Evolutionary conservation across 2,888 invertebrate genomes (phyloP).

Genomic region (Hyppa rectilinea): DNA sequence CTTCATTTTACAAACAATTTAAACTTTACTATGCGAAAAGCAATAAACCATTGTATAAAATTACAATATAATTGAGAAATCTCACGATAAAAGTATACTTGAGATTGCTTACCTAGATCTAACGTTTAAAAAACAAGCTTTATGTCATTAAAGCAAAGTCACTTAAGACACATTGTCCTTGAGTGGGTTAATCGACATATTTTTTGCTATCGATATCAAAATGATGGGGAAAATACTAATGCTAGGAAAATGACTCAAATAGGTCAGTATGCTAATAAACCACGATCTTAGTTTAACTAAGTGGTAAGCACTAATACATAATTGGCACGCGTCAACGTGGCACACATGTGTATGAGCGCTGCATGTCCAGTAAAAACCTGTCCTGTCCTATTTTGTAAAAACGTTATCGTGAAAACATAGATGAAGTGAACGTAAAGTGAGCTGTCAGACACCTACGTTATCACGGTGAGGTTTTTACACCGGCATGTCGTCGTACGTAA

Average conservation of each 20-base stretch:
- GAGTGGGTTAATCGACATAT: slow-evolving; percentile 1
- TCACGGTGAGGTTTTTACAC: too few species aligned
- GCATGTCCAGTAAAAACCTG: too few species aligned
- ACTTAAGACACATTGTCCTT: slow-evolving; percentile 6
- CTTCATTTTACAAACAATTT: slow-evolving; percentile 54
- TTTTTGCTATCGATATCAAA: background rate
- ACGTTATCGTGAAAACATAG: too few species aligned
- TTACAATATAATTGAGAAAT: slow-evolving; percentile 40
- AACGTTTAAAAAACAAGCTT: slow-evolving; percentile 44
- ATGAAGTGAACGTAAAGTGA: too few species aligned
- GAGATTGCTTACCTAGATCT: slow-evolving; percentile 42
- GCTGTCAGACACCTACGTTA: too few species aligned
- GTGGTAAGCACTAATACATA: too few species aligned
- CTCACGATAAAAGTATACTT: slow-evolving; percentile 53
- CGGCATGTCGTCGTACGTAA: too few species aligned
- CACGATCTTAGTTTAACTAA: background rate
- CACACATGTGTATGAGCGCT: too few species aligned
- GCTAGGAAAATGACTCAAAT: too few species aligned
- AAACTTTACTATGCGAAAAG: slow-evolving; percentile 54
- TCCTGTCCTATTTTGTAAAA: too few species aligned
- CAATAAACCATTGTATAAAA: slow-evolving; percentile 57
- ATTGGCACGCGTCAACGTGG: too few species aligned
- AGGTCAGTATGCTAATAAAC: background rate
- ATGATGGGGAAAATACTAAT: background rate
- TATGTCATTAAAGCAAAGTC: slow-evolving; percentile 17